Percentiles rank a stretch among this genome's conserved stretches.
phyloP scores from a whole-genome alignment of 1,140 invertebrate genomes.

The Proctacanthus coquilletti region DNA sequence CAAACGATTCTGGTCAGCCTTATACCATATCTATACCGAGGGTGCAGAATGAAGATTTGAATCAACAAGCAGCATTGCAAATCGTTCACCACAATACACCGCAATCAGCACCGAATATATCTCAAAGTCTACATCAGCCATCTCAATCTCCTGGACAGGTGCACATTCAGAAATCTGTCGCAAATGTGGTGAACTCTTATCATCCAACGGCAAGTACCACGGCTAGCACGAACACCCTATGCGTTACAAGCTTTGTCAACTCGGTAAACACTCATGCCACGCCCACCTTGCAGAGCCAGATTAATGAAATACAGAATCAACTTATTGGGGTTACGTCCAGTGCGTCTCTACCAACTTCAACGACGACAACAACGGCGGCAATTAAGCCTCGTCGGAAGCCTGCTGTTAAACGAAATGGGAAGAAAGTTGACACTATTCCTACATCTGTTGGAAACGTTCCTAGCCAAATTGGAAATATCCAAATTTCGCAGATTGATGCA shows the following conservation, averaged over 20 bases:
- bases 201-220: too few species aligned
- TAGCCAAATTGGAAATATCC: slow-evolving; percentile 29
- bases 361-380: slow-evolving; percentile 15
- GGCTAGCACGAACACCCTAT: too few species aligned
- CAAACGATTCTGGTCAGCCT: slow-evolving; percentile 17
- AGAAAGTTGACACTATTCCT: slow-evolving; percentile 14
- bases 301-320: slow-evolving; percentile 10
- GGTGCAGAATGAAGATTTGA: slow-evolving; percentile 25
- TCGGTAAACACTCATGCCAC: not conserved
- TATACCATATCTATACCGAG: slow-evolving; percentile 27
- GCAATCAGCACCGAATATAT: too few species aligned
- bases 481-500: slow-evolving; percentile 19
- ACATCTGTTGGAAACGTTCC: slow-evolving; percentile 14
- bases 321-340: slow-evolving; percentile 4
- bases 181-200: too few species aligned
- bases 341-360: slow-evolving; percentile 4
- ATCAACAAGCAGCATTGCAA: too few species aligned
- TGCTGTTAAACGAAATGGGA: slow-evolving; percentile 20
- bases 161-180: too few species aligned
- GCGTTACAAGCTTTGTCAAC: too few species aligned
- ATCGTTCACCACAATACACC: too few species aligned
- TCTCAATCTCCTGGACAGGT: too few species aligned
- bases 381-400: slow-evolving; percentile 25
- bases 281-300: slow-evolving; percentile 7
- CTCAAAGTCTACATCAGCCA: slow-evolving; percentile 1